These are phyloP conservation scores for Asbolus verrucosus DNA, from an alignment of 1,140 invertebrate genomes.

Conservation along the genomic window DNA sequence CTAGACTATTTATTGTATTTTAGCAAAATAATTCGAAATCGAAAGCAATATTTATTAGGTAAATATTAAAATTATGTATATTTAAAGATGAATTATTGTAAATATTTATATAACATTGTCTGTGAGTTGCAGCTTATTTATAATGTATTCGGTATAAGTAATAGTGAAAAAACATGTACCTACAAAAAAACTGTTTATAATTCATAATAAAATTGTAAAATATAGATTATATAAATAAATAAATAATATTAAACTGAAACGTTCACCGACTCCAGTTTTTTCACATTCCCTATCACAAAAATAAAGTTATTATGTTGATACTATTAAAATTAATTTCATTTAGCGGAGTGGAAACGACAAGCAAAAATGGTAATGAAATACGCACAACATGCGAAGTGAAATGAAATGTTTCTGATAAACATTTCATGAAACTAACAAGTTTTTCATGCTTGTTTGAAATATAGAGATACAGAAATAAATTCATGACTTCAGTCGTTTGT, in stretches of 20 bases:
- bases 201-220: conserved; percentile 39
- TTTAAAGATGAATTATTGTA: conserved; percentile 39
- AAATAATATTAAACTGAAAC: too few relatives aligned
- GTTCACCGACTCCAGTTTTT: background rate
- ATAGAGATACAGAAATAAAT: conserved; percentile 7
- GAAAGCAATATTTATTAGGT: conserved; percentile 52
- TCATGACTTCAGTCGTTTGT: conserved; percentile 9
- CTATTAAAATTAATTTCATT: conserved; percentile 11
- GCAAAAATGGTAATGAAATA: conserved; percentile 29
- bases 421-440: conserved; percentile 17
- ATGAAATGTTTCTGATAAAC: conserved; percentile 13
- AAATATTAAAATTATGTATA: conserved; percentile 35
- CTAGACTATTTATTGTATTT: conserved; percentile 50
- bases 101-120: conserved; percentile 46
- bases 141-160: conserved; percentile 30
- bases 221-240: conserved; percentile 37
- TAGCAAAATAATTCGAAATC: conserved; percentile 39
- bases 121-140: conserved; percentile 38
- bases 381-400: conserved; percentile 9
- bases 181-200: conserved; percentile 47
- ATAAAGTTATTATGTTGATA: conserved; percentile 21
- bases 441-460: conserved; percentile 16
- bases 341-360: conserved; percentile 7
- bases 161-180: conserved; percentile 42
- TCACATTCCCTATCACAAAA: background rate